Base-by-base conservation (phyloP, 1,140 invertebrate genomes). In the Cherax quadricarinatus region DNA sequence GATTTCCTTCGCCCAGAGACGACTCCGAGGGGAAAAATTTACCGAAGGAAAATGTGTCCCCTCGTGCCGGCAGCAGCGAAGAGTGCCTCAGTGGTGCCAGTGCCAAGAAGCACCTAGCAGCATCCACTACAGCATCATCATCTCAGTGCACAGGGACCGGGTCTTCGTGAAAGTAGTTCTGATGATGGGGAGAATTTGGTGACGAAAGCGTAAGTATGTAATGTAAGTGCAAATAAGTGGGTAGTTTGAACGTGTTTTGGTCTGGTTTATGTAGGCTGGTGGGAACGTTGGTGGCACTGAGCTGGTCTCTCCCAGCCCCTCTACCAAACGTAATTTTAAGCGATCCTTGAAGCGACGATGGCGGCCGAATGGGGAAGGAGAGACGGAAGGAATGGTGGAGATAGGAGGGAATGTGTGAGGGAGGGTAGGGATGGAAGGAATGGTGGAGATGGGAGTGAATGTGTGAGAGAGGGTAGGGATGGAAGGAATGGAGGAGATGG, bases 11-110 rank as follows among this genome's bases (percentile, higher is more conserved):
- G 70, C 70, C 70, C 66, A 70, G 24, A 75, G n/a, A 75, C 70
- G 70, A 75, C 21, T 75, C 70, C 70, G n/a, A 75, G 70, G 70
- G 70, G 70, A 75, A 75, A 75, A 75, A 75, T 75, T 75, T 30
- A 30, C n/a, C 70, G n/a, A 70, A 30, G 70, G 70, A 75, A 75
- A 75, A 75, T 75, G 70, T 75, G n/a, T 75, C 70, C 70, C 70
- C 70, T 75, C 70, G 70, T 75, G 70, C 70, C 24, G 24, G n/a
- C 70, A 75, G 70, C 70, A 30, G n/a, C 24, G n/a, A 41, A 30
- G 24, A 30, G 70, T 75, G n/a, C 70, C 70, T 24, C 70, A 75
- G 70, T 12, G 70, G n/a, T 75, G 70, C 70, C 70, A 75, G 70
- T 75, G 24, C 70, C n/a, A 75, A 30, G 24, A 75, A n/a, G 70